These are phyloP conservation scores for Lysandra bellargus DNA, from an alignment of 2,888 invertebrate species.

Conservation along the genomic window DNA sequence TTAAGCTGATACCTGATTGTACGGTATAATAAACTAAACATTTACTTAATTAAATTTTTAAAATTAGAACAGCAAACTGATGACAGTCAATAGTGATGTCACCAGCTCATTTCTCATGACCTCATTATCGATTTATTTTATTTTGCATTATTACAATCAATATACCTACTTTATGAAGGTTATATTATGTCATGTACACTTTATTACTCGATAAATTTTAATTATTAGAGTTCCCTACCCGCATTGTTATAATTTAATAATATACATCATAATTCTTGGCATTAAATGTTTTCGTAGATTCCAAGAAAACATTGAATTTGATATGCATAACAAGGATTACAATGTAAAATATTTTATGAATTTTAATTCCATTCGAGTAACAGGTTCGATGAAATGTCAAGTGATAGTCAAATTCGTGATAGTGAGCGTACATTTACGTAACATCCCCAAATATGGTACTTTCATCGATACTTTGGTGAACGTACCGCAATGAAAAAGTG, in stretches of 20 bases:
- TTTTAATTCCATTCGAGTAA: background rate
- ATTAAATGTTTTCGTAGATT: background rate
- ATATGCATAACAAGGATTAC: background rate
- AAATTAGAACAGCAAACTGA: slow-evolving; percentile 6
- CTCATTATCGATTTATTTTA: slow-evolving; percentile 16
- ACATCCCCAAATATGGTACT: background rate
- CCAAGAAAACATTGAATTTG: background rate
- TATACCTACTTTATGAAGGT: background rate
- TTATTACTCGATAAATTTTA: background rate
- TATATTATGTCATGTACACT: background rate
- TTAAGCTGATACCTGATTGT: background rate
- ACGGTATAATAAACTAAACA: no score
- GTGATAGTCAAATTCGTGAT: background rate
- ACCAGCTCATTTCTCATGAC: background rate
- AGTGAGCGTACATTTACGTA: slow-evolving; percentile 6
- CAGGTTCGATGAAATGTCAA: background rate
- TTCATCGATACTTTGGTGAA: background rate
- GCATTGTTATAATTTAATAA: background rate
- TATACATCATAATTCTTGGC: background rate
- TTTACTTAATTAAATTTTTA: background rate
- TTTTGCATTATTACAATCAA: background rate
- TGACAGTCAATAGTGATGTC: slow-evolving; percentile 3
- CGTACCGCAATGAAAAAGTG: background rate
- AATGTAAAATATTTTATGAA: slow-evolving; percentile 2
- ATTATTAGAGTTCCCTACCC: background rate